Percentiles rank a stretch among this genome's conserved stretches.
Conservation (phyloP, 2,888 invertebrate species). For the Tiphia femorata region DNA sequence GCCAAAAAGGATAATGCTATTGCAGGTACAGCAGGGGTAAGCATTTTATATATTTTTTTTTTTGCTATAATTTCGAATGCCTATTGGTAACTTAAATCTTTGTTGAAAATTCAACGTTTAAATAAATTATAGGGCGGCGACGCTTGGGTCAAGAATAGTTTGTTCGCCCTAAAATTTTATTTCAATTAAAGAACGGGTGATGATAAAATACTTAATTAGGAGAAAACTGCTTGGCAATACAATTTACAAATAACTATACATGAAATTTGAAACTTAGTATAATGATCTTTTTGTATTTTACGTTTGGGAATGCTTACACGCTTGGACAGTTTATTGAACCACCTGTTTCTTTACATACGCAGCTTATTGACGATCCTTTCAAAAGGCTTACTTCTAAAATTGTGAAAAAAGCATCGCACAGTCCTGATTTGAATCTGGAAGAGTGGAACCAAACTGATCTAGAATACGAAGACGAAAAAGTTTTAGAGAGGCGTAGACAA, state of each 20-base stretch:
- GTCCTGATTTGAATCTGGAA: conserved; percentile 78
- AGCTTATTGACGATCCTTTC: conserved; percentile 75
- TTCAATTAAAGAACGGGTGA: too few relatives aligned
- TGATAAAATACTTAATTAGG: too few relatives aligned
- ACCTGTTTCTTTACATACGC: conserved; percentile 2
- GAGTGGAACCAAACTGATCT: conserved; percentile 84
- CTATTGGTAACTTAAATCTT: too few relatives aligned
- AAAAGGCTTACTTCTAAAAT: conserved; percentile 77
- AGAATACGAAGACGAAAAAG: conserved; percentile 86
- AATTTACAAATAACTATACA: too few relatives aligned
- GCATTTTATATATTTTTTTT: conserved; percentile 16
- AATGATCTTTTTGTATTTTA: too few relatives aligned
- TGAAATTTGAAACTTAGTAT: too few relatives aligned
- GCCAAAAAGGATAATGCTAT: conserved; percentile 75
- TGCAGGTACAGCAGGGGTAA: conserved; percentile 61
- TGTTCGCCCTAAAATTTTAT: background rate
- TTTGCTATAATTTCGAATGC: conserved; percentile 2
- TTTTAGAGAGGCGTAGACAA: conserved; percentile 81
- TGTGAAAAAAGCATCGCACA: conserved; percentile 71
- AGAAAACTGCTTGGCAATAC: too few relatives aligned
- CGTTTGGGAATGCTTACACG: too few relatives aligned
- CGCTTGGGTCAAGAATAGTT: too few relatives aligned
- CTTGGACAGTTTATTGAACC: background rate
- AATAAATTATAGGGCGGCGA: too few relatives aligned
- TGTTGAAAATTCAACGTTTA: background rate